Base-by-base conservation (phyloP, 2,113 vertebrate species). In the Mionectes macconnelli region DNA sequence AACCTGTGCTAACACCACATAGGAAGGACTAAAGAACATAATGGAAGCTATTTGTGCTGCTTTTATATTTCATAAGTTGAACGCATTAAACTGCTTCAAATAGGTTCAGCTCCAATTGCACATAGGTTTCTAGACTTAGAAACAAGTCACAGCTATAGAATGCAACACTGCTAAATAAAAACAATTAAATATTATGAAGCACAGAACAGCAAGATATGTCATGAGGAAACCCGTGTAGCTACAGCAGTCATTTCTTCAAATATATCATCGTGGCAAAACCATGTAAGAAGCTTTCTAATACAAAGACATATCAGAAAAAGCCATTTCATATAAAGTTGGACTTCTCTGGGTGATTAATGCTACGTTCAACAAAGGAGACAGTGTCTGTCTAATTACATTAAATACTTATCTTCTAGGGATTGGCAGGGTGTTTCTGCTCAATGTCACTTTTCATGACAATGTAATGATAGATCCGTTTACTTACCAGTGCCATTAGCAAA, bases 401-500 rank as follows among this genome's bases (percentile, higher is more conserved):
- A 97, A 95, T 96, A 96, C 97, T 98, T 98, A 97, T 98, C 98
- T 98, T 97, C 95, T 91, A 92, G 86, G 96, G 95, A 98, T 98
- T 97, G 98, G 97, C 96, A 96, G 94, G 94, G 78, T 96, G 97
- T 96, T 96, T 98, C 98, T 98, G 98, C 94, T 98, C 96, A 96
- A 95, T 97, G 98, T 98, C 97, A 97, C 87, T 97, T 97, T 97
- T 86, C 86, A 96, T 98, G 97, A 98, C 98, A 98, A 97, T 73
- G 84, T 98, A 98, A 97, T 98, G 98, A 98, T 97, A 97, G 98
- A 97, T 97, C 93, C 89, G 37, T 97, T 98, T 97, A 97, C 97
- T 98, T 97, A 97, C 76, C 95, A 97, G 97, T 93, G 94, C 96
- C 97, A 97, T 98, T 98, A 98, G 97, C 97, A 97, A 98, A 97